Percentiles rank a stretch among this genome's conserved stretches.
Conservation (phyloP, 2,888 invertebrate species). For the Hyalella azteca region DNA sequence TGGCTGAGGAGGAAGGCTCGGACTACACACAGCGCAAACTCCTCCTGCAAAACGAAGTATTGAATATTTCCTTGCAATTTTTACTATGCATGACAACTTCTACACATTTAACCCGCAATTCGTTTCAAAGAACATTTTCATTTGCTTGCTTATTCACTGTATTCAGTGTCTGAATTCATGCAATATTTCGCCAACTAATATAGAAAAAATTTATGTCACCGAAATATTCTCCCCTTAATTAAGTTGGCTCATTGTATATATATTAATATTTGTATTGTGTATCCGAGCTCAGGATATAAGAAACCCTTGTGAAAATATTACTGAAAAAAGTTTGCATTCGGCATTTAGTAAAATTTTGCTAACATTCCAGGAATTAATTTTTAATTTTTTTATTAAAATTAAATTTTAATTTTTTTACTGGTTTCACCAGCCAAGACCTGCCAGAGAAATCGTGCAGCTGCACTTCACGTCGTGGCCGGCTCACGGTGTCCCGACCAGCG, state of each 20-base stretch:
- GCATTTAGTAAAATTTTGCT: not conserved
- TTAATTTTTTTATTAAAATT: not conserved
- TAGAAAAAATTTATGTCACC: no score
- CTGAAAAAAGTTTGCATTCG: not conserved
- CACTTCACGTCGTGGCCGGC: conserved; percentile 52
- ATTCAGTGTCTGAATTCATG: no score
- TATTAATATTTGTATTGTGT: no score
- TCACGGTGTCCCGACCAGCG: conserved; percentile 39
- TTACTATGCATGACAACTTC: no score
- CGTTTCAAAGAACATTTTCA: no score
- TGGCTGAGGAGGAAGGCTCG: not conserved
- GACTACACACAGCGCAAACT: not conserved
- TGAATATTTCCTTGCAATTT: no score
- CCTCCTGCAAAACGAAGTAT: not conserved
- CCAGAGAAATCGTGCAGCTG: conserved; percentile 41
- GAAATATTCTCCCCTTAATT: no score
- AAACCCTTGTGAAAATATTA: not conserved
- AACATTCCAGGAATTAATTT: not conserved
- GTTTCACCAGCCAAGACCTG: conserved; percentile 20
- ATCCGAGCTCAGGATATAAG: no score
- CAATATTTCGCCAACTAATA: no score
- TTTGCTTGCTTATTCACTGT: no score
- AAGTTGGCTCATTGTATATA: no score
- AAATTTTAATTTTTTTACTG: not conserved
- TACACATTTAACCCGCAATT: no score